phyloP scores from a whole-genome alignment of 2,888 invertebrate species.

The Villa cingulata region DNA sequence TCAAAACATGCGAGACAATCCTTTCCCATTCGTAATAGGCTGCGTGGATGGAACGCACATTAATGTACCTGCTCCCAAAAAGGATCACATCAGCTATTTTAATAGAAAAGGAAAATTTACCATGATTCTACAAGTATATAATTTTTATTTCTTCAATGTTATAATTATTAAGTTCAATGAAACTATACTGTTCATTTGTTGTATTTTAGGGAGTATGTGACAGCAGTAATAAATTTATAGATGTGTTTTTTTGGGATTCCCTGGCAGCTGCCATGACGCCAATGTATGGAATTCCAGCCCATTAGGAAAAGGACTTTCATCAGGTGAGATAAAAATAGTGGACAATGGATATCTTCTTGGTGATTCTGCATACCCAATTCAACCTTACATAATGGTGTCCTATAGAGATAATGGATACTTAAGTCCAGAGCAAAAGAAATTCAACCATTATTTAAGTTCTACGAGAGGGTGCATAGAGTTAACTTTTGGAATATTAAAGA shows the following conservation, averaged over 20 bases:
- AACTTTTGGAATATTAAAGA: conserved; percentile 1
- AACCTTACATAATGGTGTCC: not conserved
- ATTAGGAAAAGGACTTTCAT: not conserved
- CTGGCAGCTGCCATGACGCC: not conserved
- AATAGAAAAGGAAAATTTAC: not conserved
- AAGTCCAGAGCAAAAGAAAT: not conserved
- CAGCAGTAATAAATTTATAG: no score
- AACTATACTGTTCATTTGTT: not conserved
- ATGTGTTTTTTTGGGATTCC: conserved; percentile 4
- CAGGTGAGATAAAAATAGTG: not conserved
- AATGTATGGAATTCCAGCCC: not conserved
- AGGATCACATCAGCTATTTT: not conserved
- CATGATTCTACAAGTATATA: not conserved
- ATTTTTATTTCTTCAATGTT: not conserved
- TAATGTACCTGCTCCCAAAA: not conserved
- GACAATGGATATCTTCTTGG: not conserved
- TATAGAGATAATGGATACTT: not conserved
- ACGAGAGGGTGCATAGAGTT: not conserved
- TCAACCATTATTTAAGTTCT: not conserved
- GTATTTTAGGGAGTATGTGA: no score
- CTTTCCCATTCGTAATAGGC: not conserved
- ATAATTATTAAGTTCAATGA: not conserved
- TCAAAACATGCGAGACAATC: not conserved
- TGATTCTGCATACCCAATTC: not conserved
- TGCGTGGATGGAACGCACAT: not conserved